These are phyloP conservation scores for Drosophila mimica DNA, from an alignment of 2,888 invertebrate species.

Conservation along the genomic window DNA sequence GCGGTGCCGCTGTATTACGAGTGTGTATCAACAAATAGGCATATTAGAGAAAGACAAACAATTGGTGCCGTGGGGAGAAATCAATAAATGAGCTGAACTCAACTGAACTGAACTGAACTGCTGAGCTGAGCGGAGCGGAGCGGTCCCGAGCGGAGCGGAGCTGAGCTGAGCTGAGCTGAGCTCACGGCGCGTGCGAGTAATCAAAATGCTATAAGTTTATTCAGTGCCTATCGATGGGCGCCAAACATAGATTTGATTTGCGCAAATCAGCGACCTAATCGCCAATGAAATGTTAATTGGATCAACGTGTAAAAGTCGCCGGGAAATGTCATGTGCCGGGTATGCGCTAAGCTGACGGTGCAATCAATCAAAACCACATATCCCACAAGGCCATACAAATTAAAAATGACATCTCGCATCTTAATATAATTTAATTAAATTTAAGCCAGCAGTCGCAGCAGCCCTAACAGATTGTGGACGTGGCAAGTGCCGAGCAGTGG, in stretches of 20 bases:
- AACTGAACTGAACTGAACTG: slow-evolving; percentile 2
- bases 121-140: slow-evolving; percentile 13
- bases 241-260: slow-evolving; percentile 58
- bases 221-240: slow-evolving; percentile 21
- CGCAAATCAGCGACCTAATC: slow-evolving; percentile 66
- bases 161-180: slow-evolving; percentile 6
- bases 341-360: slow-evolving; percentile 11
- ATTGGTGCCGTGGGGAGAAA: slow-evolving; percentile 36
- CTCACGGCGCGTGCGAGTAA: slow-evolving; percentile 63
- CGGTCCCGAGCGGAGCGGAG: slow-evolving; percentile 11
- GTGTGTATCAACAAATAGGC: slow-evolving; percentile 39
- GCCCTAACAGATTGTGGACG: background rate
- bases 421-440: slow-evolving; percentile 53
- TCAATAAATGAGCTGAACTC: slow-evolving; percentile 58
- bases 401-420: slow-evolving; percentile 19
- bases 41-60: slow-evolving; percentile 47
- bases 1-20: slow-evolving; percentile 9
- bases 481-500: background rate
- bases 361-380: slow-evolving; percentile 39
- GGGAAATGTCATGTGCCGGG: slow-evolving; percentile 29
- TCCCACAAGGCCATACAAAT: background rate
- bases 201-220: slow-evolving; percentile 64
- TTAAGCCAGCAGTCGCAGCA: slow-evolving; percentile 4
- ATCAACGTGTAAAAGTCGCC: slow-evolving; percentile 41
- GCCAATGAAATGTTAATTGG: slow-evolving; percentile 69